These are phyloP conservation scores for Phoebastria nigripes DNA, from an alignment of 2,797 vertebrate species.

Conservation along the genomic window DNA sequence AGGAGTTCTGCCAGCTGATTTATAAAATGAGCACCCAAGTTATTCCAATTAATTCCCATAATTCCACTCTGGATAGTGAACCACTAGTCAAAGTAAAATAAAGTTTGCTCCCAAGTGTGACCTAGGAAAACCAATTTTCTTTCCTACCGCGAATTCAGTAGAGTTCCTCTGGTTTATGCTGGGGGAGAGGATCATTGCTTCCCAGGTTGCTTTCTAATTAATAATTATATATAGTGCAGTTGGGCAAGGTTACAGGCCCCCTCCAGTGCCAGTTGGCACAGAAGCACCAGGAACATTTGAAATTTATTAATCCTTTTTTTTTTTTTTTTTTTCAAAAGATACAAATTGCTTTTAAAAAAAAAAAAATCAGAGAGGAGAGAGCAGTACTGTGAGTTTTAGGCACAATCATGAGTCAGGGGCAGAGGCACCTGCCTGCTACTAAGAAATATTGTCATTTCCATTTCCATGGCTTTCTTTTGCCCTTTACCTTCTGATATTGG, in stretches of 20 bases:
- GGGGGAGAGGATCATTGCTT: constrained; percentile 41
- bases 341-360: not conserved
- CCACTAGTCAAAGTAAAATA: constrained; percentile 49
- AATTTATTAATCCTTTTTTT: constrained; percentile 47
- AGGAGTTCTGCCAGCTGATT: constrained; percentile 56
- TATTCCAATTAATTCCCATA: constrained; percentile 57
- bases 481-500: constrained; percentile 54
- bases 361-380: not conserved
- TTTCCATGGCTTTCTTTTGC: constrained; percentile 38
- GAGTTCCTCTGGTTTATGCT: constrained; percentile 6
- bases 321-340: not conserved
- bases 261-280: constrained; percentile 38
- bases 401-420: not conserved
- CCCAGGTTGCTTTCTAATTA: constrained; percentile 63
- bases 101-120: constrained; percentile 44
- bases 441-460: constrained; percentile 15
- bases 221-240: constrained; percentile 65
- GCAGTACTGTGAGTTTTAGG: not conserved
- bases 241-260: constrained; percentile 29
- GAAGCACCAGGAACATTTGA: not conserved
- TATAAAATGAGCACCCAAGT: constrained; percentile 63
- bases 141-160: not conserved
- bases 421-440: not conserved
- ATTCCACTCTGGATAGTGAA: constrained; percentile 28
- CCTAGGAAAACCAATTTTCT: constrained; percentile 61